These are phyloP conservation scores for Varanus komodoensis DNA, from an alignment of 2,113 vertebrate species.

Conservation along the genomic window DNA sequence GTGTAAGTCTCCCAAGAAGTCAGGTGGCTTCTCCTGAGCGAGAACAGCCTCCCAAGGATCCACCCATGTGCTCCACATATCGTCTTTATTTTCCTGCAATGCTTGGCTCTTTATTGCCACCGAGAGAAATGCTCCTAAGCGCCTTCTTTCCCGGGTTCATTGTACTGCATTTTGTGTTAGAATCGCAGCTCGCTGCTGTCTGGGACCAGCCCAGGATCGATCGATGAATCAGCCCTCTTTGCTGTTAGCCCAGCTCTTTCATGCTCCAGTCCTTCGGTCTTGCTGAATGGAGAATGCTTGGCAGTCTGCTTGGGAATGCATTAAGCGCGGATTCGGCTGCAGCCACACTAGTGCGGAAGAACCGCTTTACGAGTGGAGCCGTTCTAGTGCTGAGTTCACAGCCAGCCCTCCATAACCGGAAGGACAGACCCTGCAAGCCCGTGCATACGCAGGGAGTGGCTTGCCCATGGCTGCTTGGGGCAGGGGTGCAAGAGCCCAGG, in stretches of 20 bases:
- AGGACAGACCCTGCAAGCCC: too few species aligned
- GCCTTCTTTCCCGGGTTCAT: too few species aligned
- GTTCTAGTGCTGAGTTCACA: background rate
- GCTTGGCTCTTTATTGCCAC: background rate
- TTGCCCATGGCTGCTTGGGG: background rate
- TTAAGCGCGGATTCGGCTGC: background rate
- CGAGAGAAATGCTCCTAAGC: background rate
- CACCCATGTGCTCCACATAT: background rate
- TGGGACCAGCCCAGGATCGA: background rate
- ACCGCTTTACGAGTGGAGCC: background rate
- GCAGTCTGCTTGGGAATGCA: background rate
- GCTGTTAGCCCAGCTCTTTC: background rate
- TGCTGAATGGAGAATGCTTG: background rate
- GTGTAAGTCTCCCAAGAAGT: background rate
- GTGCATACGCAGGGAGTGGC: background rate
- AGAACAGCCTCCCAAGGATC: background rate
- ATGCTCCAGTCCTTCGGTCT: background rate
- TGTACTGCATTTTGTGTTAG: background rate
- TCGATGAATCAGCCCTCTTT: background rate
- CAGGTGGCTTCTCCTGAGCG: background rate
- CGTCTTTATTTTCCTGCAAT: background rate
- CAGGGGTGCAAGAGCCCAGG: too few species aligned
- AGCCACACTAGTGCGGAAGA: background rate
- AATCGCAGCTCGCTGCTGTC: background rate
- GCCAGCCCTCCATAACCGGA: too few species aligned